Conservation (phyloP, 64 coral and sea anemone species). For the Orbicella faveolata region DNA sequence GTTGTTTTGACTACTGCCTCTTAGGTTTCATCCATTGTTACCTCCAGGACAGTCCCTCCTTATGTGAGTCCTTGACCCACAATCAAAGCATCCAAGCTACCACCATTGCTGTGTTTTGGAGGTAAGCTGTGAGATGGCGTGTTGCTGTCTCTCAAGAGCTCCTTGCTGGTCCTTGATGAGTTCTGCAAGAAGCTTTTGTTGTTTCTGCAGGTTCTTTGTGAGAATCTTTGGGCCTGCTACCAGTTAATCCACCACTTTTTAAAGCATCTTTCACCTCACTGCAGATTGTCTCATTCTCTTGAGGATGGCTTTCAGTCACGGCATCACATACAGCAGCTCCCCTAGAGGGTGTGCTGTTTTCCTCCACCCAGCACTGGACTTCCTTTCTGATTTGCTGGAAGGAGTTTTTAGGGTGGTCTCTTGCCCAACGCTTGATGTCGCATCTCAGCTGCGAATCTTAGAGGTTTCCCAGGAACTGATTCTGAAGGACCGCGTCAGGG, state of each 20-base stretch:
- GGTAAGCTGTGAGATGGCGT: neutral
- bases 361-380: constrained; percentile 21
- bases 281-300: neutral
- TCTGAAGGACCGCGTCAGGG: neutral
- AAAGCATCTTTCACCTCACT: constrained; percentile 6
- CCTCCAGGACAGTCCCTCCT: neutral
- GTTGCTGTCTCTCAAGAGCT: neutral
- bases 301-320: too few species aligned
- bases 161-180: neutral
- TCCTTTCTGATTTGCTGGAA: constrained; percentile 41
- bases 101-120: neutral
- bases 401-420: constrained; percentile 36
- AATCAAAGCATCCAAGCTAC: neutral
- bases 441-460: neutral
- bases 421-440: constrained; percentile 39
- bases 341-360: too few species aligned
- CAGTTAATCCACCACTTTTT: neutral
- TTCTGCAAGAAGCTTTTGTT: too few species aligned
- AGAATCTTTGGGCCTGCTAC: constrained; percentile 36
- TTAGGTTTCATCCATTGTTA: neutral
- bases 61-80: neutral
- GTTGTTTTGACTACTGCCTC: neutral
- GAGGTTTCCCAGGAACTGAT: constrained; percentile 50
- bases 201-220: neutral
- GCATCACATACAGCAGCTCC: neutral